Evolutionary conservation across 2,113 vertebrate species (phyloP).

Genomic region (Tursiops truncatus): DNA sequence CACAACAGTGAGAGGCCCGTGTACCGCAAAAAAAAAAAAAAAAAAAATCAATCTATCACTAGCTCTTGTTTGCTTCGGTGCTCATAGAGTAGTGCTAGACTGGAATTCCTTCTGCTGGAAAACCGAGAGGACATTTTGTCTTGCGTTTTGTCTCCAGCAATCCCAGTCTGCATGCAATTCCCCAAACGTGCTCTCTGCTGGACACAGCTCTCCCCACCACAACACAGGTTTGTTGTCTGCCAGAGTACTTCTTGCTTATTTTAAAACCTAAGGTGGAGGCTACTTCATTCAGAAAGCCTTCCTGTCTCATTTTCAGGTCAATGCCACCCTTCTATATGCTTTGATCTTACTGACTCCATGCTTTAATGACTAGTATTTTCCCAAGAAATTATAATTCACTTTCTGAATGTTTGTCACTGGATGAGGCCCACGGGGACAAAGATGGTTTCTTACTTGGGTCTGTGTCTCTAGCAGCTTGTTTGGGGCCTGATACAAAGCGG

Average conservation of each 20-base stretch:
- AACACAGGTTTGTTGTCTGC: background rate
- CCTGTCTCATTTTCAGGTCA: background rate
- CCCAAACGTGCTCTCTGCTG: background rate
- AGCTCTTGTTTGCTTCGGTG: background rate
- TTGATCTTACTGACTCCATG: background rate
- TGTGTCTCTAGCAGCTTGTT: background rate
- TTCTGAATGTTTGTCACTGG: background rate
- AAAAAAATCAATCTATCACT: background rate
- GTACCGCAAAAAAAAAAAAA: too few species aligned
- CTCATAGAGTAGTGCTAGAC: background rate
- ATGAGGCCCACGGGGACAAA: background rate
- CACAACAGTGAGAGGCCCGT: too few species aligned
- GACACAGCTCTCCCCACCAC: accelerated
- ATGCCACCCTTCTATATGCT: background rate
- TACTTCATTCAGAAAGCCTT: background rate
- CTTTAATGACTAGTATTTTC: background rate
- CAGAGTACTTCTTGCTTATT: background rate
- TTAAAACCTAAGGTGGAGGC: background rate
- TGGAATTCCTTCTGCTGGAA: background rate
- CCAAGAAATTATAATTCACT: background rate
- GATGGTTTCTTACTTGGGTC: background rate
- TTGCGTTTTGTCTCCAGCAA: background rate
- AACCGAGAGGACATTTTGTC: too few species aligned
- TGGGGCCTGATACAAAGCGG: background rate
- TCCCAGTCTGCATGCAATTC: background rate